Conservation (phyloP, 2,797 vertebrate species). For the Clarias fuscus region DNA sequence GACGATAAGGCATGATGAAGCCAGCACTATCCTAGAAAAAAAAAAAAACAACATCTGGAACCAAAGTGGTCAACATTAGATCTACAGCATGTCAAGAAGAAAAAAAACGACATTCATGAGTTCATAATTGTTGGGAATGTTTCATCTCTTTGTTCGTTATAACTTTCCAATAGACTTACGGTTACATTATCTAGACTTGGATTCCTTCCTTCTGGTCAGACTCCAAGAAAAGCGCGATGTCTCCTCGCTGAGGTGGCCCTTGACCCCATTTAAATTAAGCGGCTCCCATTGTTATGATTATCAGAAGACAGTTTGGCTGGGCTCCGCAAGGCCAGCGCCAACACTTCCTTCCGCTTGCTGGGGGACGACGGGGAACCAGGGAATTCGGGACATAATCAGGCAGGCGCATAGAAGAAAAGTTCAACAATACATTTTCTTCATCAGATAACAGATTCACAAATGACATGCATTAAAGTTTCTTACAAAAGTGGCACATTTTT, state of each 20-base stretch:
- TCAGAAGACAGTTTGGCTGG: constrained; percentile 51
- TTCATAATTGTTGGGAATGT: too few relatives aligned
- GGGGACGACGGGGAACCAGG: constrained; percentile 25
- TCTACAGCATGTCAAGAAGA: neutral
- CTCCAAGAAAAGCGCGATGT: constrained; percentile 41
- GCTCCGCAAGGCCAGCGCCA: constrained; percentile 51
- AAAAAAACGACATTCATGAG: neutral
- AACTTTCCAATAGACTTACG: constrained; percentile 2
- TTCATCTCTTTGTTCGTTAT: neutral
- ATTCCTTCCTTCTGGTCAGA: neutral
- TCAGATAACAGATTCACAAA: constrained; percentile 58
- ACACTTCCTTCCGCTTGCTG: constrained; percentile 58
- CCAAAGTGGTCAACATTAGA: too few relatives aligned
- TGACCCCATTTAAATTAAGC: constrained; percentile 61
- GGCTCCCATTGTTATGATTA: constrained; percentile 66
- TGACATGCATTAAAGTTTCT: constrained; percentile 58
- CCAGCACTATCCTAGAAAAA: constrained; percentile 2
- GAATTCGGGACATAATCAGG: constrained; percentile 51
- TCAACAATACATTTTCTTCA: constrained; percentile 32
- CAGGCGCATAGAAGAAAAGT: neutral
- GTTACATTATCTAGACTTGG: neutral
- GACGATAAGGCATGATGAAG: constrained; percentile 4
- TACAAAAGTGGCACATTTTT: constrained; percentile 44
- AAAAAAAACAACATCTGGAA: constrained; percentile 8
- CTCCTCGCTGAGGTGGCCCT: constrained; percentile 53